A percentile compares a stretch with the other conserved stretches of the same genome.
Evolutionary conservation across 1,140 invertebrate genomes (phyloP).

Genomic region (Platorchestia sp.): DNA sequence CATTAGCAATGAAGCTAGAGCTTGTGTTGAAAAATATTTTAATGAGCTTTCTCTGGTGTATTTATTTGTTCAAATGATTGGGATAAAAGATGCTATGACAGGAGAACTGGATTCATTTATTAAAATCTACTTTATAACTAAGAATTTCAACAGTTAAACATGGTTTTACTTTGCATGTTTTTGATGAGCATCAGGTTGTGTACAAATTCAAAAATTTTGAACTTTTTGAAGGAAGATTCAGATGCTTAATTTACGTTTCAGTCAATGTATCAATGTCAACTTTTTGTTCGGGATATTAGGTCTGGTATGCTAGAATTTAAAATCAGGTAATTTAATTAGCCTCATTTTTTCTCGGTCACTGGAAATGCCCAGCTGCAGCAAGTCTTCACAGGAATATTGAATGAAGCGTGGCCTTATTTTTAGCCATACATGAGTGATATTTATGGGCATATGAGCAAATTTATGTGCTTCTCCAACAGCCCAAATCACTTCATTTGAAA

Average conservation of each 20-base stretch:
- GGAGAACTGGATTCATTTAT: too few relatives aligned
- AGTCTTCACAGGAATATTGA: neutral
- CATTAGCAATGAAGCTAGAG: too few relatives aligned
- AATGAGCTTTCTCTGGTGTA: too few relatives aligned
- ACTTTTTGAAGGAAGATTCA: neutral
- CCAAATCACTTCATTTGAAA: neutral
- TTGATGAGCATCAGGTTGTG: too few relatives aligned
- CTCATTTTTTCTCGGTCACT: neutral
- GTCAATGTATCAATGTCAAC: neutral
- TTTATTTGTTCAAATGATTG: too few relatives aligned
- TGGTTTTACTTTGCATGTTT: too few relatives aligned
- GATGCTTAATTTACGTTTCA: neutral
- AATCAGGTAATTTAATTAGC: neutral
- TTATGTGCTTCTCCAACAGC: neutral
- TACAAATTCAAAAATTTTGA: too few relatives aligned
- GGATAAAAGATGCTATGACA: too few relatives aligned
- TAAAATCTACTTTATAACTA: too few relatives aligned
- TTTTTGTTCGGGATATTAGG: neutral
- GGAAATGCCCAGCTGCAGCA: neutral
- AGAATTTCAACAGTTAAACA: too few relatives aligned
- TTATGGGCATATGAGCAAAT: neutral
- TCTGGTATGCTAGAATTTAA: neutral
- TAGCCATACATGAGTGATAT: neutral
- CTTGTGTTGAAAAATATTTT: too few relatives aligned
- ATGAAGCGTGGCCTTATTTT: neutral